phyloP scores from a whole-genome alignment of 2,797 vertebrate genomes.

The Lagocephalus sceleratus region DNA sequence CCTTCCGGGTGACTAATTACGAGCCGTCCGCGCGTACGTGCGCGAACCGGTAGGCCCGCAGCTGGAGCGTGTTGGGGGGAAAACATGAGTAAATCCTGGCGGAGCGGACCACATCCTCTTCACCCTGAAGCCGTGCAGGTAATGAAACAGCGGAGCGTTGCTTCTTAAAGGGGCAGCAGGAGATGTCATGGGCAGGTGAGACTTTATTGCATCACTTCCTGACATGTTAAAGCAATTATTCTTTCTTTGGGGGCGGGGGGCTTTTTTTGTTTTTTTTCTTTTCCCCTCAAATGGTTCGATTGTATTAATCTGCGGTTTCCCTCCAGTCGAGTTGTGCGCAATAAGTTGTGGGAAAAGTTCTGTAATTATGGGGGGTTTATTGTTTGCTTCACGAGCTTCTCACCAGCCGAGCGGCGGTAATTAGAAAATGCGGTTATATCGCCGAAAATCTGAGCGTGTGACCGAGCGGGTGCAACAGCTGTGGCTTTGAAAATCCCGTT shows the following conservation, averaged over 20 bases:
- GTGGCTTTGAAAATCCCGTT: too few species aligned
- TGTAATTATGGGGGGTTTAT: conserved; percentile 19
- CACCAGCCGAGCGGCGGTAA: conserved; percentile 21
- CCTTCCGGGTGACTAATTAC: background rate
- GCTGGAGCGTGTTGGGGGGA: conserved; percentile 64
- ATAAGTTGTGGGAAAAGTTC: conserved; percentile 26
- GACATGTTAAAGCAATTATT: conserved; percentile 4
- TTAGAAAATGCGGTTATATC: conserved; percentile 22
- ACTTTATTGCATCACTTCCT: conserved; percentile 11
- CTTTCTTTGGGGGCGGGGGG: background rate
- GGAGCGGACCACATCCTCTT: conserved; percentile 68
- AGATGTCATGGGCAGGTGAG: conserved; percentile 27
- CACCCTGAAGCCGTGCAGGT: conserved; percentile 56
- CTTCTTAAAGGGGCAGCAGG: conserved; percentile 46
- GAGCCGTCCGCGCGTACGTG: background rate
- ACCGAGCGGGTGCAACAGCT: too few species aligned
- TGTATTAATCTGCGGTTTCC: conserved; percentile 8
- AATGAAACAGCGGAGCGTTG: conserved; percentile 48
- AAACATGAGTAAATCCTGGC: conserved; percentile 65
- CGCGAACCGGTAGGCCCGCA: conserved; percentile 38
- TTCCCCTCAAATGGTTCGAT: too few species aligned
- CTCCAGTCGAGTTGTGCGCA: conserved; percentile 6
- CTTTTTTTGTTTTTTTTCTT: conserved; percentile 6
- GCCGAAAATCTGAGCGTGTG: background rate
- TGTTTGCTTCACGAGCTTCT: conserved; percentile 21